Conservation (phyloP, 2,888 invertebrate species). For the Amphimallon solstitiale region DNA sequence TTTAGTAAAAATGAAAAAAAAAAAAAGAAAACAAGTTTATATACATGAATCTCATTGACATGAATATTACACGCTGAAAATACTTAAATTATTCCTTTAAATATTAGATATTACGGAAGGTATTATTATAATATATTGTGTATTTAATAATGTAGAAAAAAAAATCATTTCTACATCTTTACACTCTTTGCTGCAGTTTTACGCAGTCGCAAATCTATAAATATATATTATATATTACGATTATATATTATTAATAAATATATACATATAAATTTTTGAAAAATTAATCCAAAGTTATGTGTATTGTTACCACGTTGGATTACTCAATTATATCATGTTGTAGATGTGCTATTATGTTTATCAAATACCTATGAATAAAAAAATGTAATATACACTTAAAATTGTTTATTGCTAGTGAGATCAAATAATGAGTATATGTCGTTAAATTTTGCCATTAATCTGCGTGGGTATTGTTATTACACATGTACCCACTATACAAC, state of each 20-base stretch:
- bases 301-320: conserved; percentile 1
- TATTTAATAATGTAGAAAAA: conserved; percentile 33
- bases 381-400: conserved; percentile 15
- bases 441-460: conserved; percentile 5
- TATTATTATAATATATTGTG: conserved; percentile 37
- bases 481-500: conserved; percentile 3
- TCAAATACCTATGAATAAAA: neutral
- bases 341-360: conserved; percentile 1
- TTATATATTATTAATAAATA: conserved; percentile 2
- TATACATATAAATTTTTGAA: conserved; percentile 1
- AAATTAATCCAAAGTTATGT: conserved; percentile 9
- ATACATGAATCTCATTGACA: conserved; percentile 11
- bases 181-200: conserved; percentile 38
- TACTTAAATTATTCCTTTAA: conserved; percentile 37
- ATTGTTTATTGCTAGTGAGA: neutral
- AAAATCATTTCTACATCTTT: conserved; percentile 34
- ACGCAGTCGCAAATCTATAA: conserved; percentile 29
- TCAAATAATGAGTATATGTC: conserved; percentile 1
- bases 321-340: no score
- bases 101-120: conserved; percentile 37
- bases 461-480: neutral
- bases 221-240: conserved; percentile 1
- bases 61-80: conserved; percentile 19
- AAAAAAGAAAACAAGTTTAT: neutral
- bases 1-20: neutral